A percentile compares a stretch with the other conserved stretches of the same genome.
phyloP scores from a whole-genome alignment of 1,140 invertebrate genomes.

The Brachionus paranguensis region DNA sequence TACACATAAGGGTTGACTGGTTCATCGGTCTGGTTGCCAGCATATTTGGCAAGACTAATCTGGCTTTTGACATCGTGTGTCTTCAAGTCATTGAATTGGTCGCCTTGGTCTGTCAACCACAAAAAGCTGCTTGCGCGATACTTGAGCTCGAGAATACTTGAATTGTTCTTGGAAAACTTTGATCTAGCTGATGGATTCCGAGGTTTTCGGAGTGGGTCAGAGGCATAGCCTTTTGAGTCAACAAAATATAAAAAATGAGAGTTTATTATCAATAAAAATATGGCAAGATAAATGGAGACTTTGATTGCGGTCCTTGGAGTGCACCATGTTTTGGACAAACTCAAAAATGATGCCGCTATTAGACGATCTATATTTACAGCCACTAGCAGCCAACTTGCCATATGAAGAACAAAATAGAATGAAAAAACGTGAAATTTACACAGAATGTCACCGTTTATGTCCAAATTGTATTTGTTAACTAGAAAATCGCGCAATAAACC shows the following conservation, averaged over 20 bases:
- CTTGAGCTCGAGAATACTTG: neutral
- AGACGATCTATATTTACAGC: slow-evolving; percentile 33
- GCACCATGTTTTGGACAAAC: slow-evolving; percentile 28
- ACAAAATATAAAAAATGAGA: slow-evolving; percentile 32
- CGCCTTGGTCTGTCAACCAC: neutral
- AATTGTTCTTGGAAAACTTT: neutral
- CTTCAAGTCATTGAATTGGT: neutral
- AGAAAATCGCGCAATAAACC: slow-evolving; percentile 36
- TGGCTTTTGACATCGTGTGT: neutral
- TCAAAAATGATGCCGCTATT: slow-evolving; percentile 17
- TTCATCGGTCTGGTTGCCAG: neutral
- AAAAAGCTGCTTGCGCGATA: neutral
- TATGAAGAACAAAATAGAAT: slow-evolving; percentile 39
- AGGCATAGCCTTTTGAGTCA: neutral
- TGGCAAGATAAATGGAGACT: neutral
- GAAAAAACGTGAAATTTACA: slow-evolving; percentile 40
- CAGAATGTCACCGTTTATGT: slow-evolving; percentile 22
- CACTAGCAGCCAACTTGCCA: slow-evolving; percentile 12
- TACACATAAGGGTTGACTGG: slow-evolving; percentile 37
- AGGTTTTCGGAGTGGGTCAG: neutral
- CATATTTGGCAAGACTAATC: neutral
- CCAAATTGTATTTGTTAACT: slow-evolving; percentile 18
- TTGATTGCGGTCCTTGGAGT: slow-evolving; percentile 24
- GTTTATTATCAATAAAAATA: slow-evolving; percentile 16
- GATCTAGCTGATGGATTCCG: neutral